Base-by-base conservation (phyloP, 2,888 invertebrate species). In the Alentia gelatinosa region DNA sequence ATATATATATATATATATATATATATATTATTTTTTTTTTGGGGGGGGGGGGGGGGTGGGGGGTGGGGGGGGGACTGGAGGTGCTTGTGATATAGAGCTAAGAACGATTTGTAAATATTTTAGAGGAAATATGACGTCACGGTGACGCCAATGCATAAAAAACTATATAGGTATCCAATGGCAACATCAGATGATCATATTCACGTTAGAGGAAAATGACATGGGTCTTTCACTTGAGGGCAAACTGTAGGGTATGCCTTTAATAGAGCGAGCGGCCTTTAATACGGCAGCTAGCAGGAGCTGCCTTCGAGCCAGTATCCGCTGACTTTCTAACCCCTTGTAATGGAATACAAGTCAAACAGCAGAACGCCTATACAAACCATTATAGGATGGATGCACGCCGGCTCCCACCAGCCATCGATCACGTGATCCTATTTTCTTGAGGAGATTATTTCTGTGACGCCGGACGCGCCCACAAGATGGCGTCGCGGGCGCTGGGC, bases 331-430 rank as follows among this genome's bases (percentile, higher is more conserved):
- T 83, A 83, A 83, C 83, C 83, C 39, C 39, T 83, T 83, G 83
- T 83, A 83, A 83, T 83, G 83, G 83, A 83, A 83, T 83, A 83
- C 83, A 83, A 83, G 83, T 83, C 83, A 83, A 83, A 83, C 83
- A 83, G 35, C 40, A 83, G 83, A 83, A 83, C 40, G 39, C 39
- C 83, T 83, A 83, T 83, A 83, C 83, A 40, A 83, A 83, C 83
- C 40, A 83, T 83, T 83, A 83, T 39, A 26, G 37, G 39, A 83
- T 83, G 83, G 39, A 83, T 83, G 83, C 4, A 23, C 39, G 39
- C 23, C 83, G 35, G 37, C 40, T 37, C 39, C 83, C 5, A 19
- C 4, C 23, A 83, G 83, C 83, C 83, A 83, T 83, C 83, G 39
- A 83, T 83, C 83, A 83, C 39, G 40, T 83, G 83, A 83, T 83